Evolutionary conservation across 2,113 vertebrate species (phyloP).

Genomic region (Axis porcinus): DNA sequence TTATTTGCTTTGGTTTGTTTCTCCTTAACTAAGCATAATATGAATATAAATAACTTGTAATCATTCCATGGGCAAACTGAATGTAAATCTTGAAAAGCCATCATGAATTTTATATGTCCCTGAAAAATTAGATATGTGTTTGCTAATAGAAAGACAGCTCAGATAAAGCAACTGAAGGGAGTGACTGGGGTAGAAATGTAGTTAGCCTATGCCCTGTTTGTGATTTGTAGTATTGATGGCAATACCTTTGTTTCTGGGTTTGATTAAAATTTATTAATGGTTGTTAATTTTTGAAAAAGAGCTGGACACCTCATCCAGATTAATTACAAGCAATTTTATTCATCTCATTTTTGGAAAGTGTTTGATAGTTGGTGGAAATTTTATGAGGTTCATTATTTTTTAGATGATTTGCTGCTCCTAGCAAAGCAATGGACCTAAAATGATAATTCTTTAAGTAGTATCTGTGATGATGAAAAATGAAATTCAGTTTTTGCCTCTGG

Average conservation of each 20-base stretch:
- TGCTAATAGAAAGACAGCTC: background rate
- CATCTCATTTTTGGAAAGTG: background rate
- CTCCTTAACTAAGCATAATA: background rate
- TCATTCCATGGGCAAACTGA: background rate
- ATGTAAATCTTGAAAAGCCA: background rate
- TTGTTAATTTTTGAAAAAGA: background rate
- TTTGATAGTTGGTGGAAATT: background rate
- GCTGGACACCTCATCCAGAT: background rate
- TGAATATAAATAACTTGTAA: background rate
- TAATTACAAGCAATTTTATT: background rate
- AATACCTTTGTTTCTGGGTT: background rate
- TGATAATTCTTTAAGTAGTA: background rate
- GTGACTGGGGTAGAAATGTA: fast-evolving
- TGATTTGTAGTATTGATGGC: background rate
- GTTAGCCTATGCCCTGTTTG: background rate
- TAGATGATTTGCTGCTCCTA: background rate
- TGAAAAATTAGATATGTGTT: background rate
- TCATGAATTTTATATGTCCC: background rate
- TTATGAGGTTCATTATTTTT: background rate
- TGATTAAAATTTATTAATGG: background rate
- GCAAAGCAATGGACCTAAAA: background rate
- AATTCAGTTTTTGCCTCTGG: background rate
- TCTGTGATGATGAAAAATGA: background rate
- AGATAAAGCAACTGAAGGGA: background rate
- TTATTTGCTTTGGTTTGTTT: background rate